Conservation (phyloP, 2,797 vertebrate species). For the Numenius phaeopus region DNA sequence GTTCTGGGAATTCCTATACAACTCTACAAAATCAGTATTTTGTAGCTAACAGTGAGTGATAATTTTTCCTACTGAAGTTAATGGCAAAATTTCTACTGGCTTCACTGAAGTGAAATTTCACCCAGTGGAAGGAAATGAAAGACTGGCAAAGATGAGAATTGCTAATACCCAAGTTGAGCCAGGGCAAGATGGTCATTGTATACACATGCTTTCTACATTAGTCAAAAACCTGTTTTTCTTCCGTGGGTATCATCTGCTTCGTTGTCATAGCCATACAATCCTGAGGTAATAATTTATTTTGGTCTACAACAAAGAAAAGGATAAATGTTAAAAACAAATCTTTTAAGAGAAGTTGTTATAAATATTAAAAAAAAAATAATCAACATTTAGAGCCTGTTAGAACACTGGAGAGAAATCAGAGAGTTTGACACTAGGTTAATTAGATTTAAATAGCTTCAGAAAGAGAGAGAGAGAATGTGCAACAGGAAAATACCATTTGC, state of each 20-base stretch:
- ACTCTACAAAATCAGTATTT: not conserved
- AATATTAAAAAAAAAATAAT: not conserved
- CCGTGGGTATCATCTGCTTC: not conserved
- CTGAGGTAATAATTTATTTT: constrained; percentile 39
- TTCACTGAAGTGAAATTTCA: not conserved
- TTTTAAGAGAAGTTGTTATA: not conserved
- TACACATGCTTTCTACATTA: not conserved
- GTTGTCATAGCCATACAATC: not conserved
- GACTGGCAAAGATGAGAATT: not conserved
- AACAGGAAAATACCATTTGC: constrained; percentile 66
- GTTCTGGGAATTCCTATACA: not conserved
- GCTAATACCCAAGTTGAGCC: not conserved
- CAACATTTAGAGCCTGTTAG: not conserved
- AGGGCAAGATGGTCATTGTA: not conserved
- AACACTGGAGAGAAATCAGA: constrained; percentile 54
- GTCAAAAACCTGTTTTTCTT: not conserved
- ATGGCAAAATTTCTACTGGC: not conserved
- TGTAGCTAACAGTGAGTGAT: not conserved
- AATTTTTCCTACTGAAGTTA: not conserved
- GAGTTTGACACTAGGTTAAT: constrained; percentile 51
- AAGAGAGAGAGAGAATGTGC: not conserved
- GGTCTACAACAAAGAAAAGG: constrained; percentile 9
- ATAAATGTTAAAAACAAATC: constrained; percentile 14
- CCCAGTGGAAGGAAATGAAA: not conserved
- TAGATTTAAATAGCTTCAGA: constrained; percentile 52